These are phyloP conservation scores for Turritopsis dohrnii DNA, from an alignment of 30 jellyfish, hydroid and myxozoan species.

Conservation along the genomic window DNA sequence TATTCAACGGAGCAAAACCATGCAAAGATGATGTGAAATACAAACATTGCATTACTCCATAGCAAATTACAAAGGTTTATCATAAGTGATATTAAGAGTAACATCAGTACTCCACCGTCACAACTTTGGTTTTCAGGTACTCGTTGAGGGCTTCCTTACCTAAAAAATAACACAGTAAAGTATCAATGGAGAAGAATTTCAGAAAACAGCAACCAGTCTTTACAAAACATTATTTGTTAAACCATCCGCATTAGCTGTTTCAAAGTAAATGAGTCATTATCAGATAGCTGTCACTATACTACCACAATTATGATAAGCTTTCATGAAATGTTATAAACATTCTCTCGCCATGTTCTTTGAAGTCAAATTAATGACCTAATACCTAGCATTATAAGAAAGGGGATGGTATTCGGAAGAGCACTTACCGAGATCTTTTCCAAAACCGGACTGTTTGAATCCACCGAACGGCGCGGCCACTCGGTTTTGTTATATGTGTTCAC, in stretches of 20 bases:
- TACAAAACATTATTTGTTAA: neutral
- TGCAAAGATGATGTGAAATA: too few species aligned
- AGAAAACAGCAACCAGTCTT: neutral
- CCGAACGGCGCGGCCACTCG: conserved; percentile 98
- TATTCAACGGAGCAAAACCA: neutral
- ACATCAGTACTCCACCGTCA: conserved; percentile 67
- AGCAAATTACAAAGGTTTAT: neutral
- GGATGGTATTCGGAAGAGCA: neutral
- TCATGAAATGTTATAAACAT: neutral
- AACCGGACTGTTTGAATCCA: conserved; percentile 95
- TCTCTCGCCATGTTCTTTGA: neutral
- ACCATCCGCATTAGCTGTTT: neutral
- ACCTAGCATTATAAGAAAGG: neutral
- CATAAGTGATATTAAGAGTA: neutral
- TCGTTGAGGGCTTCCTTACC: conserved; percentile 95
- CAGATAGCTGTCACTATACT: too few species aligned
- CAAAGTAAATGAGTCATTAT: neutral
- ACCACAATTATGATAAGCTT: too few species aligned
- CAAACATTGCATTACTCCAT: neutral
- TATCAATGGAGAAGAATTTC: neutral
- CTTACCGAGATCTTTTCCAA: conserved; percentile 93
- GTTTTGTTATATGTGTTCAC: conserved; percentile 90
- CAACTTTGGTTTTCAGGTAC: conserved; percentile 79
- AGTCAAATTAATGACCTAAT: neutral
- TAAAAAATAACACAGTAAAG: conserved; percentile 10